Base-by-base conservation (phyloP, 2,888 invertebrate species). In the Cheilosia variabilis region DNA sequence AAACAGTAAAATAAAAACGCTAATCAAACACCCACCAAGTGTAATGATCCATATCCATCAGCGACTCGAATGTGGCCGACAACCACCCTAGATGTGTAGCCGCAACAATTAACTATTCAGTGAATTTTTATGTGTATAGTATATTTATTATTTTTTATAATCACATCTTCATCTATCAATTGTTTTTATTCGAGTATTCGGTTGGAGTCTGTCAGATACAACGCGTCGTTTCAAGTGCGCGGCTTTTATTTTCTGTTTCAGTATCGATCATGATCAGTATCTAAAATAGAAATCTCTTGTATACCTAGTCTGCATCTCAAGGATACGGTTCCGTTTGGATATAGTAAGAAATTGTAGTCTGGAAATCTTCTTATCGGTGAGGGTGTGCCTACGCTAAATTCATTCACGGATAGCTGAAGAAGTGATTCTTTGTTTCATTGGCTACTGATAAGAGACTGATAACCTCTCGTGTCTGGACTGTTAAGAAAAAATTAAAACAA, bases 151-250 rank as follows among this genome's bases (percentile, higher is more conserved):
- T 4, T 37, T 55, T 55, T 55, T 55, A n/a, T 31, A 55, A 31
- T 55, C 55, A 55, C 27, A 31, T 19, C 50, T 50, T 50, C 50
- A 22, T 31, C 55, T 52, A 52, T 52, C 52, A 52, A 52, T 52
- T 24, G 52, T 22, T 52, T 52, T 52, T 52, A 52, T 52, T 52
- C 13, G 15, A 24, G 52, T 52, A 52, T 52, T 52, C 52, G 52
- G 22, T 52, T 52, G 6, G 22, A 52, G 52, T 24, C 22, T 24
- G 52, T 52, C 52, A 15, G 6, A 52, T 24, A 24, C 52, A 24
- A 15, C 52, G 52, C 15, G 24, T 52, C 52, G 52, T 52, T 52
- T 47, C 6, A 47, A 47, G 47, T 19, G 6, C 15, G 9, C 17
- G 17, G 7, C 31, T 31, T 31, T 31, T 31, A 31, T 37, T 37